A percentile compares a stretch with the other conserved stretches of the same genome.
These are phyloP conservation scores for Nasonia vitripennis DNA, from an alignment of 1,140 invertebrate genomes.

Conservation along the genomic window DNA sequence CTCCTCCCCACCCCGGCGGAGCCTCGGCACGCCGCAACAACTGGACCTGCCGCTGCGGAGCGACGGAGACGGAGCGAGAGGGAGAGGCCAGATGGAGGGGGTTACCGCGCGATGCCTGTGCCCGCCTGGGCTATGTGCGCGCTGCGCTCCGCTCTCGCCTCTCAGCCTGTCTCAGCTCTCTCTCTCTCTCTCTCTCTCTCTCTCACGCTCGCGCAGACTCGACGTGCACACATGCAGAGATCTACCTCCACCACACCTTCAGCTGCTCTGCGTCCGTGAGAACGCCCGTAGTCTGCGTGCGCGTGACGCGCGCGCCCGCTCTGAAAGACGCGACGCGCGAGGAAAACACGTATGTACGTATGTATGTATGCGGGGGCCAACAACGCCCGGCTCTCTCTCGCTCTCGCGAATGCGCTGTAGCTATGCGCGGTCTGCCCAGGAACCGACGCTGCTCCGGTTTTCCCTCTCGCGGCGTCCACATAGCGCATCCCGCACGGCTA, in stretches of 20 bases:
- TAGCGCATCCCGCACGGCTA: not conserved
- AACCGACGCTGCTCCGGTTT: slow-evolving; percentile 8
- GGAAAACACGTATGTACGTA: slow-evolving; percentile 39
- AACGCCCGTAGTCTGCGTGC: not conserved
- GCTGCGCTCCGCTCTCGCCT: not conserved
- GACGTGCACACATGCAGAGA: not conserved
- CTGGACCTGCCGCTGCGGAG: slow-evolving; percentile 24
- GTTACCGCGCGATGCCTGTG: not conserved
- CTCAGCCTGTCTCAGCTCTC: not conserved
- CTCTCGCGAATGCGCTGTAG: slow-evolving; percentile 1
- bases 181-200: not conserved
- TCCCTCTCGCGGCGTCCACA: not conserved
- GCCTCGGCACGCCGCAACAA: not conserved
- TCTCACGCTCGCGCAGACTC: not conserved
- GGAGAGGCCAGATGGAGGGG: not conserved
- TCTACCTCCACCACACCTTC: not conserved
- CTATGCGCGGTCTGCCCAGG: not conserved
- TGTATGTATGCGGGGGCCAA: slow-evolving; percentile 11
- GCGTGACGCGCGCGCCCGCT: slow-evolving; percentile 42
- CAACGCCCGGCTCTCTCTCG: slow-evolving; percentile 47
- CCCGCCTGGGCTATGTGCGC: not conserved
- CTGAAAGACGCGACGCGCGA: slow-evolving; percentile 45
- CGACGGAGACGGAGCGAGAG: slow-evolving; percentile 18
- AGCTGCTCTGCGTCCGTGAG: not conserved
- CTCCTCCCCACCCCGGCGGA: not conserved